Evolutionary conservation across 2,797 vertebrate genomes (phyloP).

Genomic region (Notamacropus eugenii): DNA sequence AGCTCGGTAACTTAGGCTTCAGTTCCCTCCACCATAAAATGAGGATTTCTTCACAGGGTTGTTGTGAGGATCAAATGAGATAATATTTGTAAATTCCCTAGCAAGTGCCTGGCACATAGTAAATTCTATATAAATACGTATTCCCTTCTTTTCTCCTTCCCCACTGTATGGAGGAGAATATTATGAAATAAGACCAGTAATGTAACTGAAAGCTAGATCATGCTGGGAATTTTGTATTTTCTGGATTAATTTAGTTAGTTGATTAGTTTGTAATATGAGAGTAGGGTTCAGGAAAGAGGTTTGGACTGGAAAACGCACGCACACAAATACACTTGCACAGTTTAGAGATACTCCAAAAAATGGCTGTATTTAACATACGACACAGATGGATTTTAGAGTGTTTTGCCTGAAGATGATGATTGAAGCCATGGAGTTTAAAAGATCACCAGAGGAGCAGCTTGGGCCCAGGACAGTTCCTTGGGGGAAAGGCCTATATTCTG

Average conservation of each 20-base stretch:
- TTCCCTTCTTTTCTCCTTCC: not conserved
- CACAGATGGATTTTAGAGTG: not conserved
- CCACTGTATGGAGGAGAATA: not conserved
- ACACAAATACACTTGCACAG: not conserved
- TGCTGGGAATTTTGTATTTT: not conserved
- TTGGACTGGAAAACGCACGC: not conserved
- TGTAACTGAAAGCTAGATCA: not conserved
- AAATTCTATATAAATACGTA: not conserved
- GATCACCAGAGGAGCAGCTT: not conserved
- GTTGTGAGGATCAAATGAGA: not conserved
- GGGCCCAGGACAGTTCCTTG: not conserved
- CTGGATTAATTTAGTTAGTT: not conserved
- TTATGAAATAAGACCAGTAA: not conserved
- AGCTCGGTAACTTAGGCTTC: not conserved
- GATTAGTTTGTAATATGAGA: not conserved
- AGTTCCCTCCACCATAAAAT: not conserved
- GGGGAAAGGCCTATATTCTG: not conserved
- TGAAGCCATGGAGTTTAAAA: not conserved
- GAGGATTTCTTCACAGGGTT: not conserved
- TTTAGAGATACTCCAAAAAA: not conserved
- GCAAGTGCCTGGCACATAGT: not conserved
- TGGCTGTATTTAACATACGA: not conserved
- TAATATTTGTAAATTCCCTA: not conserved
- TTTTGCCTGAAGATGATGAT: not conserved
- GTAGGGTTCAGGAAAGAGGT: not conserved